Conservation (phyloP, 2,113 vertebrate species). For the Lichenostomus cassidix region DNA sequence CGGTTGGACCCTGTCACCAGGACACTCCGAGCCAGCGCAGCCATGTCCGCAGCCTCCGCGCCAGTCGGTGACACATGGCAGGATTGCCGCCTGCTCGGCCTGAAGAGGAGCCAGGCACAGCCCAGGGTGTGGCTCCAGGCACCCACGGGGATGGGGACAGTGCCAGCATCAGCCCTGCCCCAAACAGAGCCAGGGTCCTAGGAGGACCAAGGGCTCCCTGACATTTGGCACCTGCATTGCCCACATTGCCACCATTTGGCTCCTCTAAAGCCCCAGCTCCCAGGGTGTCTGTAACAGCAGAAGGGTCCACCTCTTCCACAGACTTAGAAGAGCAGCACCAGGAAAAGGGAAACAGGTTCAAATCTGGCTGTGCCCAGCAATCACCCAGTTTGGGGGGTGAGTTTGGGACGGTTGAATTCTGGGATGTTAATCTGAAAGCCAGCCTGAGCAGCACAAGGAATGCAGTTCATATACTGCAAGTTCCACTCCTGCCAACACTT, state of each 20-base stretch:
- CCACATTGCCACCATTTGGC: neutral
- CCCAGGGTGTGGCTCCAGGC: neutral
- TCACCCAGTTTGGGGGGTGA: neutral
- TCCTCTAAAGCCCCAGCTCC: neutral
- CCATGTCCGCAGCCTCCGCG: neutral
- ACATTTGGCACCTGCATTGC: neutral
- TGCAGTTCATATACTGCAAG: neutral
- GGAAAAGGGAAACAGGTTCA: neutral
- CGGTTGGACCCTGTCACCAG: conserved; percentile 55
- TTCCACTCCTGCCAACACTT: neutral
- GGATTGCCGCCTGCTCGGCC: neutral
- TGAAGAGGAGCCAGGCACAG: neutral
- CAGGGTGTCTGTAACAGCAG: neutral
- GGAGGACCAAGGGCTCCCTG: neutral
- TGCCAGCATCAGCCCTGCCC: neutral
- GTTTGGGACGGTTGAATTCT: neutral
- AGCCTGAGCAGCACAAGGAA: neutral
- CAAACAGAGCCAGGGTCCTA: neutral
- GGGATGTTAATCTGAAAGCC: neutral
- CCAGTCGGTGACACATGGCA: neutral
- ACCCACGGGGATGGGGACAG: neutral
- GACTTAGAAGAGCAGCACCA: neutral
- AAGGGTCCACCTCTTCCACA: neutral
- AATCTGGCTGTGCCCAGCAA: neutral
- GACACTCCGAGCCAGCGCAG: conserved; percentile 2